Percentiles rank a stretch among this genome's conserved stretches.
Evolutionary conservation across 53 echinoderm and acorn worm genomes (phyloP).

Genomic region (Echinarachnius parma): DNA sequence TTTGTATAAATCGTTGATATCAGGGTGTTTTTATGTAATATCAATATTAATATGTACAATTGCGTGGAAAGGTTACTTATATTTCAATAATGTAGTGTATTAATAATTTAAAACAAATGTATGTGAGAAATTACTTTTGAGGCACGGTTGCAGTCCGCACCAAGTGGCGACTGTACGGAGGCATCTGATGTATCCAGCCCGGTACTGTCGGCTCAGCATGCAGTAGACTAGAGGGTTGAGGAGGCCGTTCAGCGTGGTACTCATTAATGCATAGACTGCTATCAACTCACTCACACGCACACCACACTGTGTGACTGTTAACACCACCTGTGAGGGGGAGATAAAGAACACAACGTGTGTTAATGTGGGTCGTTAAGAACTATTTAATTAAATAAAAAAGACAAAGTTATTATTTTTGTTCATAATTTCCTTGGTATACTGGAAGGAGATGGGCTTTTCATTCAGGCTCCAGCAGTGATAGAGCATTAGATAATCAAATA

Average conservation of each 20-base stretch:
- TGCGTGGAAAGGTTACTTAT: too few relatives aligned
- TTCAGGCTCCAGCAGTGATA: too few relatives aligned
- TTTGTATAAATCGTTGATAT: too few relatives aligned
- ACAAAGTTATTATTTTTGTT: too few relatives aligned
- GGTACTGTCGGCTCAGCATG: conserved; percentile 86
- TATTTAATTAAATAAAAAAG: background rate
- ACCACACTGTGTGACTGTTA: conserved; percentile 85
- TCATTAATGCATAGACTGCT: conserved; percentile 86
- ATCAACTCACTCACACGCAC: conserved; percentile 71
- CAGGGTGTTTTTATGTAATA: too few relatives aligned
- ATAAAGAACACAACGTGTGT: background rate
- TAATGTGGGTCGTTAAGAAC: background rate
- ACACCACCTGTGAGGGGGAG: conserved; percentile 60
- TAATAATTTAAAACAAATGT: too few relatives aligned
- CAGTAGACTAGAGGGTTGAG: conserved; percentile 92
- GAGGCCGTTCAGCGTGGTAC: conserved; percentile 88
- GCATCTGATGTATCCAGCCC: conserved; percentile 65
- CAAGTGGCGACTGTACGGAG: conserved; percentile 8
- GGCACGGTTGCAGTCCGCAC: conserved; percentile 42
- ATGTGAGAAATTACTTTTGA: conserved; percentile 57
- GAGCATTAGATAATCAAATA: too few relatives aligned
- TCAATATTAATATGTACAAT: too few relatives aligned
- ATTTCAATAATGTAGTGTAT: too few relatives aligned
- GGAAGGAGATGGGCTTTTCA: too few relatives aligned
- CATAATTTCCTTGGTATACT: too few relatives aligned